These are phyloP conservation scores for Unio delphinus DNA, from an alignment of 2,888 invertebrate species.

Conservation along the genomic window DNA sequence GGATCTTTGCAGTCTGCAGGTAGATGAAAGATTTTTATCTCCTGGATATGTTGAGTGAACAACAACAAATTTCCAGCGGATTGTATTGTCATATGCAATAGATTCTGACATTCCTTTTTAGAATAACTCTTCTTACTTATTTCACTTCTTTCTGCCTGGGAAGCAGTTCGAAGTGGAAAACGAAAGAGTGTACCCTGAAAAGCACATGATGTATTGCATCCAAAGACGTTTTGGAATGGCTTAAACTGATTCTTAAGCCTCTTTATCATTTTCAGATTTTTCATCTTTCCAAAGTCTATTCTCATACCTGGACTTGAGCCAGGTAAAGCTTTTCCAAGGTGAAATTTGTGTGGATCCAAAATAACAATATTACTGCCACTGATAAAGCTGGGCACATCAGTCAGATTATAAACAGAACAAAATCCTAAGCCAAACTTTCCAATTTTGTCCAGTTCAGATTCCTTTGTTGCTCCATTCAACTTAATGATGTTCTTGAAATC, in stretches of 20 bases:
- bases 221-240: slow-evolving; percentile 57
- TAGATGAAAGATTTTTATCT: no score
- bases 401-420: slow-evolving; percentile 66
- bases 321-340: slow-evolving; percentile 44
- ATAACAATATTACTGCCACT: slow-evolving; percentile 62
- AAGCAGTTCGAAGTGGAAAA: slow-evolving; percentile 59
- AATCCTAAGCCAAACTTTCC: slow-evolving; percentile 68
- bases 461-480: slow-evolving; percentile 63
- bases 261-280: slow-evolving; percentile 31
- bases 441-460: slow-evolving; percentile 54
- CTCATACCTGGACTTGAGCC: slow-evolving; percentile 36
- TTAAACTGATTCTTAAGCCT: slow-evolving; percentile 58
- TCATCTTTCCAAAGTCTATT: slow-evolving; percentile 23
- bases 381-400: slow-evolving; percentile 67
- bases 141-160: no score
- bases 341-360: slow-evolving; percentile 65
- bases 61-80: no score
- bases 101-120: no score
- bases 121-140: no score
- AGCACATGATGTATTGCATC: slow-evolving; percentile 28
- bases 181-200: slow-evolving; percentile 62
- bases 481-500: slow-evolving; percentile 65
- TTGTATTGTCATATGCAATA: no score
- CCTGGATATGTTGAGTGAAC: no score
- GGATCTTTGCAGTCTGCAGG: slow-evolving; percentile 4